Percentiles rank a stretch among this genome's conserved stretches.
These are phyloP conservation scores for Pachycephus smyrnensis DNA, from an alignment of 2,888 invertebrate species.

Conservation along the genomic window DNA sequence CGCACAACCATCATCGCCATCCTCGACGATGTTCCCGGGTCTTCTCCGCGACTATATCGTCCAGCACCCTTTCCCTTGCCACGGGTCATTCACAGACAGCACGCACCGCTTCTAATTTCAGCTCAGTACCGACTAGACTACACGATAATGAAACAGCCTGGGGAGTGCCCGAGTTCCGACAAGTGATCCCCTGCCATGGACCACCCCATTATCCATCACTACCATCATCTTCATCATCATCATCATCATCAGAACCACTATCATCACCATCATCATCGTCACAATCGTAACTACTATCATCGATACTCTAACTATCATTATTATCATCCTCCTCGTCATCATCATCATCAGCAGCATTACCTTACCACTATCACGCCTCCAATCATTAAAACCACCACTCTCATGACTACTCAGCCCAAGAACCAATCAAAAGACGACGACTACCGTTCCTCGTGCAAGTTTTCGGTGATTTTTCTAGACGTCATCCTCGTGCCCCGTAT, in stretches of 20 bases:
- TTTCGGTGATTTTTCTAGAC: constrained; percentile 56
- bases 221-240: constrained; percentile 11
- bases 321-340: constrained; percentile 35
- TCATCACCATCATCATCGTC: constrained; percentile 41
- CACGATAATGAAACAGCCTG: constrained; percentile 64
- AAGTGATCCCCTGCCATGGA: constrained; percentile 67
- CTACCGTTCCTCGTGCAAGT: constrained; percentile 49
- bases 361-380: constrained; percentile 17
- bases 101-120: constrained; percentile 51
- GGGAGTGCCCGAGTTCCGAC: constrained; percentile 65
- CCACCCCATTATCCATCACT: constrained; percentile 36
- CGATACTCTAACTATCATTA: constrained; percentile 37
- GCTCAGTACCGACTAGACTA: constrained; percentile 68
- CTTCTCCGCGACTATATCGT: constrained; percentile 28
- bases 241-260: constrained; percentile 29
- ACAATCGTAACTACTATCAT: constrained; percentile 27
- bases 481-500: constrained; percentile 32
- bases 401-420: constrained; percentile 29
- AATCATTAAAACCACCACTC: constrained; percentile 32
- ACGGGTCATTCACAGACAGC: constrained; percentile 18
- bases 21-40: constrained; percentile 29
- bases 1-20: background rate
- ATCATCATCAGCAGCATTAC: constrained; percentile 3
- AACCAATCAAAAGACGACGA: constrained; percentile 42
- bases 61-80: constrained; percentile 35